Percentiles rank a stretch among this genome's conserved stretches.
phyloP scores from a whole-genome alignment of 2,888 invertebrate genomes.

The Crioceris asparagi region DNA sequence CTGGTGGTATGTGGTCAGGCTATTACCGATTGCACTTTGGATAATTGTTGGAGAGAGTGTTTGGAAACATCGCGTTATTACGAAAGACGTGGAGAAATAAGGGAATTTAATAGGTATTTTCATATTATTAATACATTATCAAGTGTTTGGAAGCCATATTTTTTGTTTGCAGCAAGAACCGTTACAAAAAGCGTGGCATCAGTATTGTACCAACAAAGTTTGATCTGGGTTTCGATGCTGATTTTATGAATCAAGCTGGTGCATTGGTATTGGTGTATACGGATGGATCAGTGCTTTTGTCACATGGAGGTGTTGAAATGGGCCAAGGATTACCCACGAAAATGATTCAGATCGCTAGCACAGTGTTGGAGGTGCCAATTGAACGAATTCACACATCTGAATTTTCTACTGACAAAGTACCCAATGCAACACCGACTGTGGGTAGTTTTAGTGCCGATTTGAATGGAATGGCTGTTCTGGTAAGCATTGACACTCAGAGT shows the following conservation, averaged over 20 bases:
- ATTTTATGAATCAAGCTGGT: constrained; percentile 72
- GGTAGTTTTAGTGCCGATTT: constrained; percentile 81
- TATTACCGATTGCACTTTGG: constrained; percentile 60
- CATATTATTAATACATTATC: too few relatives aligned
- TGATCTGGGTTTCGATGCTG: constrained; percentile 69
- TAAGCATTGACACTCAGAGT: too few relatives aligned
- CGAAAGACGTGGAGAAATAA: constrained; percentile 46
- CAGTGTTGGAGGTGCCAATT: constrained; percentile 55
- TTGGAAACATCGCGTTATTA: constrained; percentile 53
- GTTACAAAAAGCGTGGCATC: constrained; percentile 80
- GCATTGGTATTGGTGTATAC: constrained; percentile 75
- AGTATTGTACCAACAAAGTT: constrained; percentile 71
- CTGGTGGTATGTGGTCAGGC: constrained; percentile 66
- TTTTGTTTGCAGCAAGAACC: constrained; percentile 49
- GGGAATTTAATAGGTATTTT: constrained; percentile 64
- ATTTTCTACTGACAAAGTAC: constrained; percentile 80
- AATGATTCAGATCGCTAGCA: constrained; percentile 83
- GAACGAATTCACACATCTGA: constrained; percentile 70
- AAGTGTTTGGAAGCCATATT: too few relatives aligned
- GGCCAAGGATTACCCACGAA: constrained; percentile 95
- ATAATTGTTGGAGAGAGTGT: constrained; percentile 71
- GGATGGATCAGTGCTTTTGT: constrained; percentile 81
- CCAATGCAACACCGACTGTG: constrained; percentile 81
- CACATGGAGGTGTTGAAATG: constrained; percentile 93
- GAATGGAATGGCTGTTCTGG: constrained; percentile 80